Percentiles rank a stretch among this genome's conserved stretches.
These are phyloP conservation scores for Leptura quadrifasciata DNA, from an alignment of 2,888 invertebrate genomes.

Conservation along the genomic window DNA sequence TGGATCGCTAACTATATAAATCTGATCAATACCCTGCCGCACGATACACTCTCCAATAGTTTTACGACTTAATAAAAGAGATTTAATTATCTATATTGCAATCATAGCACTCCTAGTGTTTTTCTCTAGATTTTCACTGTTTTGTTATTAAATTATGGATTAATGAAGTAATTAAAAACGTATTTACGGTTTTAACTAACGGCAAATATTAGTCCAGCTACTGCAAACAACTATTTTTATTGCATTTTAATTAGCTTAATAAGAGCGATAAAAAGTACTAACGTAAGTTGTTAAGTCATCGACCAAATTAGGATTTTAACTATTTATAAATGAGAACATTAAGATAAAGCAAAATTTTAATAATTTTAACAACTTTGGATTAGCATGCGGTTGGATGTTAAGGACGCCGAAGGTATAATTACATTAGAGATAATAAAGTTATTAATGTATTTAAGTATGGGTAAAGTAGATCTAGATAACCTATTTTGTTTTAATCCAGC, in stretches of 20 bases:
- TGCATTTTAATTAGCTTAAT: slow-evolving; percentile 44
- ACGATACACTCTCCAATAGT: neutral
- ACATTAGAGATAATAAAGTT: too few relatives aligned
- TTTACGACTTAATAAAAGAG: neutral
- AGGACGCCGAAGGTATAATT: neutral
- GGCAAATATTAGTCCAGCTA: slow-evolving; percentile 50
- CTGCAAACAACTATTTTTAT: slow-evolving; percentile 46
- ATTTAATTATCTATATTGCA: neutral
- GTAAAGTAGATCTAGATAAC: too few relatives aligned
- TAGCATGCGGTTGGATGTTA: neutral
- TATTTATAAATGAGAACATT: slow-evolving; percentile 30
- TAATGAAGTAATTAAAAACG: slow-evolving; percentile 9
- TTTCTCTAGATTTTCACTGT: slow-evolving; percentile 1
- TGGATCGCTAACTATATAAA: too few relatives aligned
- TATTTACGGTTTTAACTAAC: slow-evolving; percentile 35
- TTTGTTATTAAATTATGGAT: slow-evolving; percentile 22
- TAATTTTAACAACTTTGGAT: neutral
- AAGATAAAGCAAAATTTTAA: slow-evolving; percentile 23
- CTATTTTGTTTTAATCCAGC: too few relatives aligned
- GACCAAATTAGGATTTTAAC: slow-evolving; percentile 42
- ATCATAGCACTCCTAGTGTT: neutral
- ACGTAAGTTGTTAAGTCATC: slow-evolving; percentile 40
- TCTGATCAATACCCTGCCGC: neutral
- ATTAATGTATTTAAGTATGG: too few relatives aligned
- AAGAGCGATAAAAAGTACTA: slow-evolving; percentile 39